phyloP scores from a whole-genome alignment of 2,888 invertebrate species.

The Limnephilus lunatus region DNA sequence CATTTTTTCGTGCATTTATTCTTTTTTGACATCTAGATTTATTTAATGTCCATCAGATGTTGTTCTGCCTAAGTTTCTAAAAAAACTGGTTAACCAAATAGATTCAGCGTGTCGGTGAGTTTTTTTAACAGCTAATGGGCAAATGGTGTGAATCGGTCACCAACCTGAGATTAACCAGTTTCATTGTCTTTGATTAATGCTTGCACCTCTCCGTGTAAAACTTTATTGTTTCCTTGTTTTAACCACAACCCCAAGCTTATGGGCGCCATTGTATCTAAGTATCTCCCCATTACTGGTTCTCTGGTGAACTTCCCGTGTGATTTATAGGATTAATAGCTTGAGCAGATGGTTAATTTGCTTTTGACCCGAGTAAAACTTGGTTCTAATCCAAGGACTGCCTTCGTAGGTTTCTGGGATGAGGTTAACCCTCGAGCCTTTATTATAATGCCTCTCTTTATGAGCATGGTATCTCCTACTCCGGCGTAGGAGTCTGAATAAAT shows the following conservation, averaged over 20 bases:
- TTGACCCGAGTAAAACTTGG: conserved; percentile 3
- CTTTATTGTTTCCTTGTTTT: conserved; percentile 21
- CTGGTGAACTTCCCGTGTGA: background rate
- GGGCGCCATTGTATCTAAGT: background rate
- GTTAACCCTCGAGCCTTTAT: conserved; percentile 22
- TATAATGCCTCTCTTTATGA: conserved; percentile 34
- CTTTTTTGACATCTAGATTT: background rate
- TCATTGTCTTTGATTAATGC: conserved; percentile 12
- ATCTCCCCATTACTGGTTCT: conserved; percentile 1
- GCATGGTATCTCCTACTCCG: conserved; percentile 5
- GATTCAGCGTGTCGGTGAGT: background rate
- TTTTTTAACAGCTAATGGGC: background rate
- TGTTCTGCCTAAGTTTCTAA: background rate
- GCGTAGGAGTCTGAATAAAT: conserved; percentile 48
- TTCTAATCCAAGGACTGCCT: conserved; percentile 35
- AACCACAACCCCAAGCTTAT: background rate
- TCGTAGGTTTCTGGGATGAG: background rate
- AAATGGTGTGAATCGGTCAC: conserved; percentile 24
- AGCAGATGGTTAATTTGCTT: conserved; percentile 5
- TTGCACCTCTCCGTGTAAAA: conserved; percentile 5
- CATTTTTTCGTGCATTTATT: background rate
- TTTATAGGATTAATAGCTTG: background rate
- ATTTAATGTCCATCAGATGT: background rate
- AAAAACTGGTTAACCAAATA: background rate
- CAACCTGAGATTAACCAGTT: conserved; percentile 17